Conservation (phyloP, 2,888 invertebrate genomes). For the Drosophila merina region DNA sequence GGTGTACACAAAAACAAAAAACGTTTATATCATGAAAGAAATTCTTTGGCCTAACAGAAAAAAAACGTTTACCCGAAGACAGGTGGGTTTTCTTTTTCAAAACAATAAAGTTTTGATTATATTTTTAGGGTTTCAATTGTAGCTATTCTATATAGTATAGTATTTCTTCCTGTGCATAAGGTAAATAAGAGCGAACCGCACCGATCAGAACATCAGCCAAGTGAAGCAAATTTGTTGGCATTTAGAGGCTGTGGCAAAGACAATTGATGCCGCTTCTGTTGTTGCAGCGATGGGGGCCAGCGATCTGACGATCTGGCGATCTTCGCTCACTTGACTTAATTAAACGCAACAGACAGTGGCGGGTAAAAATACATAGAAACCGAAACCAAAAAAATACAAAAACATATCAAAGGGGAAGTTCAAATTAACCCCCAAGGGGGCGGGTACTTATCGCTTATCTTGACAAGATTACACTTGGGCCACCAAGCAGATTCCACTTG, state of each 20-base stretch:
- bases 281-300: conserved; percentile 59
- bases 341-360: conserved; percentile 70
- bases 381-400: conserved; percentile 1
- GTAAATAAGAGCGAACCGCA: conserved; percentile 11
- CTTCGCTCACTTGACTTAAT: conserved; percentile 79
- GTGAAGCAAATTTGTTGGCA: conserved; percentile 61
- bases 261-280: conserved; percentile 41
- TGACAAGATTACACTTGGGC: conserved; percentile 22
- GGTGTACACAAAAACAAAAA: conserved; percentile 15
- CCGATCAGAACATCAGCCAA: conserved; percentile 16
- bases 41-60: not conserved
- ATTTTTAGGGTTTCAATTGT: not conserved
- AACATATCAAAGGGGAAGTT: conserved; percentile 61
- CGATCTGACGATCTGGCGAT: conserved; percentile 30
- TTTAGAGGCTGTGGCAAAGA: conserved; percentile 61
- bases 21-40: not conserved
- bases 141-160: not conserved
- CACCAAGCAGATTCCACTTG: not conserved
- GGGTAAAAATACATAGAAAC: conserved; percentile 57
- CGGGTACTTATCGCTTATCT: conserved; percentile 43
- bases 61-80: not conserved
- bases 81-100: not conserved
- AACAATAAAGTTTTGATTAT: not conserved
- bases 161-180: conserved; percentile 2
- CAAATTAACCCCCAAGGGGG: conserved; percentile 54